Conservation (phyloP, 2,113 vertebrate species). For the Tetrax tetrax region DNA sequence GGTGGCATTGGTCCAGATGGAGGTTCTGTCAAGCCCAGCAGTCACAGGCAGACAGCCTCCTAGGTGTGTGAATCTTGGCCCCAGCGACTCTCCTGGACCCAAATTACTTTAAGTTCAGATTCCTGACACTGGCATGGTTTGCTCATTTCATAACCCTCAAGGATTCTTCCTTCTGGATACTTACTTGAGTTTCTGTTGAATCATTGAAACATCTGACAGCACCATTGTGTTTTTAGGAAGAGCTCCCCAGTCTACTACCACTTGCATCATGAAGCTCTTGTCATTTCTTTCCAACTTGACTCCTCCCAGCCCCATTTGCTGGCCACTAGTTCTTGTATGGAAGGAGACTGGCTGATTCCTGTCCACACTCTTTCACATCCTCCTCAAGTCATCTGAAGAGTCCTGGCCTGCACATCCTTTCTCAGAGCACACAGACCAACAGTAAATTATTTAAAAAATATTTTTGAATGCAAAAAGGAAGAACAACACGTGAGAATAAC, state of each 20-base stretch:
- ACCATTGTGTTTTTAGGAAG: background rate
- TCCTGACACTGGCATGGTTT: background rate
- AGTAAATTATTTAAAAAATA: background rate
- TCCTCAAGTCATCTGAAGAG: background rate
- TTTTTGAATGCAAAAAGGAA: background rate
- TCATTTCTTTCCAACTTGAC: background rate
- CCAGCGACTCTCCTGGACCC: background rate
- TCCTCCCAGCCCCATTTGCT: background rate
- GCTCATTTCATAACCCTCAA: background rate
- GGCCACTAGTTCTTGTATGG: background rate
- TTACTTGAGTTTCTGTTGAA: background rate
- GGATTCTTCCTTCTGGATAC: background rate
- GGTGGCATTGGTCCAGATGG: background rate
- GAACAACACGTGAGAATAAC: background rate
- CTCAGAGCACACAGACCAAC: background rate
- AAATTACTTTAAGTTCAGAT: background rate
- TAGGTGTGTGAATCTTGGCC: background rate
- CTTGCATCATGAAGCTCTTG: background rate
- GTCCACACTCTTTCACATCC: background rate
- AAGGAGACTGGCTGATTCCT: background rate
- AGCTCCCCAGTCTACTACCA: background rate
- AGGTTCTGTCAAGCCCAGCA: background rate
- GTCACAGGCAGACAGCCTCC: background rate
- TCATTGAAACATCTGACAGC: background rate
- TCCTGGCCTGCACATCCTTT: background rate